Base-by-base conservation (phyloP, 2,888 invertebrate genomes). In the Corythucha ciliata region DNA sequence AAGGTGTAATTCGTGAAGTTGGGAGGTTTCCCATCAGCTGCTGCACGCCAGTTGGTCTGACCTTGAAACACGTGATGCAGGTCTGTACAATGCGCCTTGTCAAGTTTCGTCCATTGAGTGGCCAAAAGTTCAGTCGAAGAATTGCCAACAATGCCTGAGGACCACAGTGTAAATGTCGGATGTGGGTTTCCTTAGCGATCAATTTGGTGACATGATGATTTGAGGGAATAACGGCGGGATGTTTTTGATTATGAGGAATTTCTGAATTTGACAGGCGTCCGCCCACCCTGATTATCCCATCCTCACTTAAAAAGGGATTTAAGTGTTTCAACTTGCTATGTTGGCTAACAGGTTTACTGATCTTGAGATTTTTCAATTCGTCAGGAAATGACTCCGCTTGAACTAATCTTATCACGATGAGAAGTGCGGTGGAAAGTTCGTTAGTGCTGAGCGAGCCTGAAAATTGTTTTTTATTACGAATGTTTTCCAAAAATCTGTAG, bases 11-110 rank as follows among this genome's bases (percentile, higher is more conserved):
- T 22, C 64, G 41, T 5, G 48, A 12, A 12, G 18, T 22, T 1
- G 63, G 65, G 20, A 65, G 56, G 37, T 63, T 26, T 12, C 61
- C 62, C 64, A 66, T 65, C 3, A 60, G 26, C 29, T 62, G 62
- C 5, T 48, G 7, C 2, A 33, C 24, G 16, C 33, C 4, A 16
- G 40, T 52, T 26, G 58, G 59, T 16, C 40, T 59, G 7, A 52
- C 44, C 22, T 49, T 51, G 6, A 56, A 60, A 41, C 59, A 63
- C 2, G 4, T 22, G 0, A 60, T 27, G 33, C 61, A 61, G 1
- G 33, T 34, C 1, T 48, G 37, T 7, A 37, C 16, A 3, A 48
- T n/a, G 53, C 21, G 57, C 7, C 47, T 10, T 8, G 14, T 14
- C 16, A 37, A 21, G 8, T 42, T 22, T 4, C 27, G 42, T 4